Conservation (phyloP, 2,888 invertebrate genomes). For the Ctena decussata region DNA sequence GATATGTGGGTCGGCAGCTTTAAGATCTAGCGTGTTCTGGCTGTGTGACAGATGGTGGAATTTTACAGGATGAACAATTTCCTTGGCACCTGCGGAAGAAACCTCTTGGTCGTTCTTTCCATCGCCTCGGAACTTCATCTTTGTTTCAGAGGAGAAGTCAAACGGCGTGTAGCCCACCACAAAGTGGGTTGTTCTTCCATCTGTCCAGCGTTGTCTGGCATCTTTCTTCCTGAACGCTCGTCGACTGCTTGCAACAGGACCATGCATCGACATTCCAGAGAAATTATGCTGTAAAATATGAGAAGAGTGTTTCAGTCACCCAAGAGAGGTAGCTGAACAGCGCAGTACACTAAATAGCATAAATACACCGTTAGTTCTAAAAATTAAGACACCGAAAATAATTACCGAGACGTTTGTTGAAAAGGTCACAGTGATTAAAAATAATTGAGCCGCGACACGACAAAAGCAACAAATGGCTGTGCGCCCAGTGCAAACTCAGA, state of each 20-base stretch:
- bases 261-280: conserved; percentile 69
- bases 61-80: conserved; percentile 64
- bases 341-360: no score
- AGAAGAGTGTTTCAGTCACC: no score
- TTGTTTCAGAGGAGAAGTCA: conserved; percentile 73
- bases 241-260: conserved; percentile 64
- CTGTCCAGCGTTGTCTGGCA: conserved; percentile 56
- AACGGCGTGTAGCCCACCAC: conserved; percentile 72
- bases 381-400: no score
- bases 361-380: no score
- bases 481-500: no score
- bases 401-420: no score
- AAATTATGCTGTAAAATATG: conserved; percentile 74
- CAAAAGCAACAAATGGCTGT: no score
- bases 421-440: no score
- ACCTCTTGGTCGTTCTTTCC: conserved; percentile 64
- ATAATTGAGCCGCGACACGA: no score
- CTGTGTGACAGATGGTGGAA: conserved; percentile 74
- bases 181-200: conserved; percentile 76
- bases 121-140: conserved; percentile 69
- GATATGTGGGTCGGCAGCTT: conserved; percentile 71
- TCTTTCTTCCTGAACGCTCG: conserved; percentile 55
- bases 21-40: conserved; percentile 75
- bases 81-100: conserved; percentile 73
- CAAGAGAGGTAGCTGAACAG: no score